Evolutionary conservation across 2,113 vertebrate species (phyloP).

Genomic region (Marmota monax): DNA sequence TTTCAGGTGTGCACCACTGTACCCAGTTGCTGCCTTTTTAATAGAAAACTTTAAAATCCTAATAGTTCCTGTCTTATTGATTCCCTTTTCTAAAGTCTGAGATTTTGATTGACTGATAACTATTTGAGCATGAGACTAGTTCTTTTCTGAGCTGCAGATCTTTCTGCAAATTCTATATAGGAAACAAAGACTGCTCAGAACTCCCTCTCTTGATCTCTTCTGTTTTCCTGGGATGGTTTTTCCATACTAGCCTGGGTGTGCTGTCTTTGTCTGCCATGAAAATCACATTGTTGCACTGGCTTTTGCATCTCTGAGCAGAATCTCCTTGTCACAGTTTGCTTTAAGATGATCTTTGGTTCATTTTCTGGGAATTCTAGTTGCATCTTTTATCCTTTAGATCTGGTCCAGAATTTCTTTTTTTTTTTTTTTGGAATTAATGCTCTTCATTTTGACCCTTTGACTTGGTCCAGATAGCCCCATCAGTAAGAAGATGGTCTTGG

Average conservation of each 20-base stretch:
- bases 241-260: not conserved
- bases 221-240: not conserved
- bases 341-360: not conserved
- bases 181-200: not conserved
- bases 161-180: not conserved
- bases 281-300: not conserved
- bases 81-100: conserved; percentile 8
- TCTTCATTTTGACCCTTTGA: conserved; percentile 25
- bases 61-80: not conserved
- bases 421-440: not conserved
- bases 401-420: not conserved
- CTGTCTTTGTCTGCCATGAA: not conserved
- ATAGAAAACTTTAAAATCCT: not conserved
- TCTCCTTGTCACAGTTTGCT: not conserved
- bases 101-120: not conserved
- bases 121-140: not conserved
- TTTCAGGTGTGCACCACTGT: too few relatives aligned
- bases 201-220: not conserved
- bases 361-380: not conserved
- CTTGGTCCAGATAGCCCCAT: not conserved
- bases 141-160: not conserved
- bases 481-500: not conserved
- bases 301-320: not conserved
- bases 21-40: not conserved
- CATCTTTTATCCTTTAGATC: not conserved